Evolutionary conservation across 2,888 invertebrate genomes (phyloP).

Genomic region (Aleiodes leptofemur): DNA sequence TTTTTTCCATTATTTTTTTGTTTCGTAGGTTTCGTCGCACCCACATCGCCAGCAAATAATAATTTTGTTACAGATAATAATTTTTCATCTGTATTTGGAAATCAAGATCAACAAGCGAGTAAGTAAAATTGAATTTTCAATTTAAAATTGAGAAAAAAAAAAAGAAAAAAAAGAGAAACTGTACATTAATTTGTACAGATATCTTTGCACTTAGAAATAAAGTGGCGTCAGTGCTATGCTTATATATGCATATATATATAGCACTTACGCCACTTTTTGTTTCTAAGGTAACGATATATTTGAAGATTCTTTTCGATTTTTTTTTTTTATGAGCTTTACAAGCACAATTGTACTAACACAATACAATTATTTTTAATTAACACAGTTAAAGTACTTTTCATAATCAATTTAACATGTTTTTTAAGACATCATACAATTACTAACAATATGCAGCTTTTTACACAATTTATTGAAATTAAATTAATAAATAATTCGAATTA

Average conservation of each 20-base stretch:
- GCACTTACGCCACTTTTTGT: no score
- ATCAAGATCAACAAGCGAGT: constrained; percentile 74
- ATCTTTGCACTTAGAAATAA: no score
- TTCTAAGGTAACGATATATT: not conserved
- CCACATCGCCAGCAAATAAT: constrained; percentile 75
- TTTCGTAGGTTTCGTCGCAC: constrained; percentile 74
- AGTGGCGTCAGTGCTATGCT: no score
- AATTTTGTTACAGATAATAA: constrained; percentile 90
- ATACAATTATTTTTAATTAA: constrained; percentile 22
- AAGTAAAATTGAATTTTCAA: constrained; percentile 58
- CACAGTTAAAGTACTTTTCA: constrained; percentile 16
- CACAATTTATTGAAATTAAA: not conserved
- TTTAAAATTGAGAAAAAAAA: not conserved
- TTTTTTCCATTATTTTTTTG: constrained; percentile 52
- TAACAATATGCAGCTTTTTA: constrained; percentile 24
- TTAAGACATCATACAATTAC: not conserved
- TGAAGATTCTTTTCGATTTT: constrained; percentile 6
- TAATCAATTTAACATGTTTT: not conserved
- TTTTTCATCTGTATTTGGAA: constrained; percentile 92
- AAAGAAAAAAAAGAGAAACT: not conserved
- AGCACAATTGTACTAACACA: constrained; percentile 34
- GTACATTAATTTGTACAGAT: constrained; percentile 2
- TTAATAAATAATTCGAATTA: not conserved
- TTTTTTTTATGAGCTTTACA: constrained; percentile 27
- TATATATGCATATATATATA: no score